Evolutionary conservation across 1,140 invertebrate species (phyloP).

Genomic region (Microplitis demolitor): DNA sequence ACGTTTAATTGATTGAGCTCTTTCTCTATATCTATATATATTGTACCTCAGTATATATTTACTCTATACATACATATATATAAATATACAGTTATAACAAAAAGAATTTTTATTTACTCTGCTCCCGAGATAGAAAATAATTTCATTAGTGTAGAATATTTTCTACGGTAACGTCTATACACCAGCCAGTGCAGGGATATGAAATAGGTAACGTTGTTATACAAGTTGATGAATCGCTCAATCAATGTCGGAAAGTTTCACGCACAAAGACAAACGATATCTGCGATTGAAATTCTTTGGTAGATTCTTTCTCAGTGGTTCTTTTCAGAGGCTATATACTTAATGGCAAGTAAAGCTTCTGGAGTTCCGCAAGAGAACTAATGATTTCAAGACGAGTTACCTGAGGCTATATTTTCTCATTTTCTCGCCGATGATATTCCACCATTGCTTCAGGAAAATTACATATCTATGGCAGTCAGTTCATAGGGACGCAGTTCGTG

Average conservation of each 20-base stretch:
- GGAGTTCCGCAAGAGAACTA: not conserved
- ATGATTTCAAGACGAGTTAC: not conserved
- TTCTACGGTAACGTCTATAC: too few relatives aligned
- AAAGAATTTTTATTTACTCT: too few relatives aligned
- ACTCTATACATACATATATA: too few relatives aligned
- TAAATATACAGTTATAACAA: too few relatives aligned
- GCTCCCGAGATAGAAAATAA: slow-evolving; percentile 19
- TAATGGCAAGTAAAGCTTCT: not conserved
- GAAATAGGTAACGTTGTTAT: not conserved
- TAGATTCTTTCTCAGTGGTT: not conserved
- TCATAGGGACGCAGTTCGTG: not conserved
- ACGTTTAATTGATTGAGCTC: slow-evolving; percentile 47
- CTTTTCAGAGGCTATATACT: not conserved
- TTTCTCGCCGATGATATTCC: slow-evolving; percentile 7
- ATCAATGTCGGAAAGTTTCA: slow-evolving; percentile 8
- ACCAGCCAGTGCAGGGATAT: not conserved
- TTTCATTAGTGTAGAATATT: slow-evolving; percentile 18
- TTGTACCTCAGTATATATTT: not conserved
- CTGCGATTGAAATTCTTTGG: slow-evolving; percentile 3
- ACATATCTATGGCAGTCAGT: not conserved
- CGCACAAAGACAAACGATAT: not conserved
- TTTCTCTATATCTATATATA: not conserved
- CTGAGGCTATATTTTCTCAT: slow-evolving; percentile 14
- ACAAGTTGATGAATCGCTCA: not conserved
- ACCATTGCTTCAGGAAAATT: not conserved